Conservation (phyloP, 2,888 invertebrate species). For the Caenorhabditis angaria region DNA sequence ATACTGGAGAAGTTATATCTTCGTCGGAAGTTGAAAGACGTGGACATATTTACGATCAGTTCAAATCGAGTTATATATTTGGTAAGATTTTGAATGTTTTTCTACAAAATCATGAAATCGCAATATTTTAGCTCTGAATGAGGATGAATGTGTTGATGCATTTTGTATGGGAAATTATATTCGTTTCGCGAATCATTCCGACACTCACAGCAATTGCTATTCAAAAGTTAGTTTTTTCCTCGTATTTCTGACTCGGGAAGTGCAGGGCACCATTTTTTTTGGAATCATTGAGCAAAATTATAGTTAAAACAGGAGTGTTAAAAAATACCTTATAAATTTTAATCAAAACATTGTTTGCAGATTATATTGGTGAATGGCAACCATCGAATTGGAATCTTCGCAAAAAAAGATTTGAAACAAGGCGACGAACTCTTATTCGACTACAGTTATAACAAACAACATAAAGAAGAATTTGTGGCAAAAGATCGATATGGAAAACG, state of each 20-base stretch:
- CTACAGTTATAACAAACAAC: constrained; percentile 88
- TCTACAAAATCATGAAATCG: no score
- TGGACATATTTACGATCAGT: constrained; percentile 98
- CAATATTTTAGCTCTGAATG: constrained; percentile 59
- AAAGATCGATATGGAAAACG: constrained; percentile 79
- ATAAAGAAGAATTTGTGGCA: constrained; percentile 90
- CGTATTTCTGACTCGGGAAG: no score
- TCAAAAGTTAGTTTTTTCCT: constrained; percentile 75
- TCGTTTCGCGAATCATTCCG: constrained; percentile 98
- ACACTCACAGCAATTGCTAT: constrained; percentile 96
- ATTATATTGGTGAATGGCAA: constrained; percentile 77
- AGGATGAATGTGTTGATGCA: constrained; percentile 86
- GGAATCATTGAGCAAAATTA: no score
- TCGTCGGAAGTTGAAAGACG: constrained; percentile 98
- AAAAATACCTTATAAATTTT: no score
- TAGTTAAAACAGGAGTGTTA: no score
- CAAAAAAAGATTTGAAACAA: constrained; percentile 91
- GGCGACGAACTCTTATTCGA: constrained; percentile 99
- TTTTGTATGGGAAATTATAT: constrained; percentile 99
- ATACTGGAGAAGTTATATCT: constrained; percentile 94
- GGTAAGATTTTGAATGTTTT: no score
- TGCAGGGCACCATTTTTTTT: no score
- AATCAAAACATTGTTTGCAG: constrained; percentile 14
- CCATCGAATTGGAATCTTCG: constrained; percentile 86
- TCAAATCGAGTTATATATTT: constrained; percentile 98